A percentile compares a stretch with the other conserved stretches of the same genome.
Conservation (phyloP, 2,888 invertebrate species). For the Galeopsomyia nigrocyanea region DNA sequence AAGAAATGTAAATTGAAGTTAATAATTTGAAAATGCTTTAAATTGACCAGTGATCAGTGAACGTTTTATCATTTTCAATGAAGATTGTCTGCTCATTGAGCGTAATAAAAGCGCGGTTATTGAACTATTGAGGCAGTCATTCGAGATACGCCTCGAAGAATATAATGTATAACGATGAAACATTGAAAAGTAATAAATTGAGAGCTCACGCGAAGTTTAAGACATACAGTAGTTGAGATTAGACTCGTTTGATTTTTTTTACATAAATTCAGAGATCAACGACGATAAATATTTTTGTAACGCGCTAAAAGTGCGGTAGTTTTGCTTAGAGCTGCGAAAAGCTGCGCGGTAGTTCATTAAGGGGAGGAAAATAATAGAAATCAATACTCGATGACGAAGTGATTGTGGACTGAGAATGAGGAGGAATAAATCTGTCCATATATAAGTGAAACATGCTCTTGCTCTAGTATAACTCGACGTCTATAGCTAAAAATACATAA, state of each 20-base stretch:
- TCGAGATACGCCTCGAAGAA: conserved; percentile 10
- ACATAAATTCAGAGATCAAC: conserved; percentile 24
- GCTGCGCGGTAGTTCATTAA: conserved; percentile 5
- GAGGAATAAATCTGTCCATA: neutral
- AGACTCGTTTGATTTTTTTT: conserved; percentile 40
- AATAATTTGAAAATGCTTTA: conserved; percentile 3
- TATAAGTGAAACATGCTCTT: conserved; percentile 30
- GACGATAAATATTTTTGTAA: conserved; percentile 46
- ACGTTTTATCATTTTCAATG: conserved; percentile 12
- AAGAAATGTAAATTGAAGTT: too few species aligned
- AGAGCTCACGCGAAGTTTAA: neutral
- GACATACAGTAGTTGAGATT: conserved; percentile 43
- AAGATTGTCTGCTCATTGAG: neutral
- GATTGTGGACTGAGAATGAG: neutral
- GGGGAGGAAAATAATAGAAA: conserved; percentile 1
- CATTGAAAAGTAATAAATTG: conserved; percentile 1
- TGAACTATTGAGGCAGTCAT: conserved; percentile 31
- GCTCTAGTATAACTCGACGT: conserved; percentile 17
- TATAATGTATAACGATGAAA: neutral
- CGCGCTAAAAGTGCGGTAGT: conserved; percentile 19
- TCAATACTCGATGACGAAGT: conserved; percentile 30
- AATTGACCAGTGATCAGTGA: conserved; percentile 1
- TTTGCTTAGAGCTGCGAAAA: conserved; percentile 30
- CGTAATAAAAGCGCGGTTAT: neutral
- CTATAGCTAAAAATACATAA: conserved; percentile 13